These are phyloP conservation scores for Nothura maculosa DNA, from an alignment of 2,797 vertebrate genomes.

Conservation along the genomic window DNA sequence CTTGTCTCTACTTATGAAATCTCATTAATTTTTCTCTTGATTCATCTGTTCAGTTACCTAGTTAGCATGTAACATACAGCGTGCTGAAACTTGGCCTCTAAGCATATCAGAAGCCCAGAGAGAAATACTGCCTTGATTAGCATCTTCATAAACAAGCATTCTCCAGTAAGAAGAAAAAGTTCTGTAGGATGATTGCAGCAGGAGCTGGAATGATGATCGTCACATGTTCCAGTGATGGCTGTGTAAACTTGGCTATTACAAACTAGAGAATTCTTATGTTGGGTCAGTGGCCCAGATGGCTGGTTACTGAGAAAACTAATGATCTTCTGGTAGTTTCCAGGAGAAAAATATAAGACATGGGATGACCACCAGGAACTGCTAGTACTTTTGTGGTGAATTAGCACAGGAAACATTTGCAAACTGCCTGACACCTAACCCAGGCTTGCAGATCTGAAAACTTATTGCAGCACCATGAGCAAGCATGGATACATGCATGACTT, in stretches of 20 bases:
- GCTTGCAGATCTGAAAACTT: fast-evolving
- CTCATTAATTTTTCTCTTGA: slow-evolving; percentile 48
- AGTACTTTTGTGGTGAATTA: neutral
- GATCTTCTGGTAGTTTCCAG: neutral
- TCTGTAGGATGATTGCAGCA: neutral
- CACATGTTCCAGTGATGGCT: neutral
- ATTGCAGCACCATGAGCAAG: neutral
- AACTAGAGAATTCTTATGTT: neutral
- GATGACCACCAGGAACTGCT: neutral
- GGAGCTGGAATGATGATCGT: neutral
- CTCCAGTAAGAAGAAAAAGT: slow-evolving; percentile 45
- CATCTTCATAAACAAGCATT: neutral
- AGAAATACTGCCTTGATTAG: neutral
- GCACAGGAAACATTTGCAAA: neutral
- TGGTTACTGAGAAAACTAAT: neutral
- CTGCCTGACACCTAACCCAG: neutral
- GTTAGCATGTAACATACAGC: neutral
- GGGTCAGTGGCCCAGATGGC: neutral
- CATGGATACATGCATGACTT: neutral
- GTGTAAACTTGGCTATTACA: neutral
- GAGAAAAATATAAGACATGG: neutral
- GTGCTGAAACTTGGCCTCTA: slow-evolving; percentile 25
- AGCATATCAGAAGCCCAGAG: neutral
- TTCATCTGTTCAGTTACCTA: slow-evolving; percentile 35
- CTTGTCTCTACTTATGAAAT: slow-evolving; percentile 29